Evolutionary conservation across 2,797 vertebrate genomes (phyloP).

Genomic region (Arnoldichthys spilopterus): DNA sequence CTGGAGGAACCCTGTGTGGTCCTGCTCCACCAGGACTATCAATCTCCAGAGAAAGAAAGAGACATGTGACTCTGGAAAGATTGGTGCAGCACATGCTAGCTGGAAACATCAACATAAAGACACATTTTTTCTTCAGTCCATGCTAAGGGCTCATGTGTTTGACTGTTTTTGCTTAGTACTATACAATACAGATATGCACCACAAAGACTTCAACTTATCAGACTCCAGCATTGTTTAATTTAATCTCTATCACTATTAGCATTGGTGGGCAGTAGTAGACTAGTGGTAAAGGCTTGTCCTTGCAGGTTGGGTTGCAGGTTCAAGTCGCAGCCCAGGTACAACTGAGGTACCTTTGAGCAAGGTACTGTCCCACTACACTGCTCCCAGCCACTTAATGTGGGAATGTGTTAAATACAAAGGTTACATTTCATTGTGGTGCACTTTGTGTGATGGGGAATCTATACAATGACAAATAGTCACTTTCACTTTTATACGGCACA

Average conservation of each 20-base stretch:
- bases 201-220: background rate
- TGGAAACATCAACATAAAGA: background rate
- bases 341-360: too few species aligned
- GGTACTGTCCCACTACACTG: too few species aligned
- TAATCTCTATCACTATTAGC: background rate
- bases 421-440: too few species aligned
- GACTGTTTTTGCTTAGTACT: background rate
- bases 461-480: too few species aligned
- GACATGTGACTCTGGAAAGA: background rate
- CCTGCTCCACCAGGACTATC: conserved; percentile 7
- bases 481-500: too few species aligned
- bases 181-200: background rate
- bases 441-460: too few species aligned
- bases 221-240: background rate
- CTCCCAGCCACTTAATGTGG: too few species aligned
- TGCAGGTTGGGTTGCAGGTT: too few species aligned
- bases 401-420: too few species aligned
- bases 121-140: background rate
- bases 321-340: too few species aligned
- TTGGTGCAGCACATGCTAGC: background rate
- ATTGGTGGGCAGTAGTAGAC: too few species aligned
- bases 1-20: conserved; percentile 17
- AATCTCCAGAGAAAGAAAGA: conserved; percentile 27
- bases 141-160: background rate
- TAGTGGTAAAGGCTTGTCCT: too few species aligned